Percentiles rank a stretch among this genome's conserved stretches.
Conservation (phyloP, 2,113 vertebrate genomes). For the Reinhardtius hippoglossoides region DNA sequence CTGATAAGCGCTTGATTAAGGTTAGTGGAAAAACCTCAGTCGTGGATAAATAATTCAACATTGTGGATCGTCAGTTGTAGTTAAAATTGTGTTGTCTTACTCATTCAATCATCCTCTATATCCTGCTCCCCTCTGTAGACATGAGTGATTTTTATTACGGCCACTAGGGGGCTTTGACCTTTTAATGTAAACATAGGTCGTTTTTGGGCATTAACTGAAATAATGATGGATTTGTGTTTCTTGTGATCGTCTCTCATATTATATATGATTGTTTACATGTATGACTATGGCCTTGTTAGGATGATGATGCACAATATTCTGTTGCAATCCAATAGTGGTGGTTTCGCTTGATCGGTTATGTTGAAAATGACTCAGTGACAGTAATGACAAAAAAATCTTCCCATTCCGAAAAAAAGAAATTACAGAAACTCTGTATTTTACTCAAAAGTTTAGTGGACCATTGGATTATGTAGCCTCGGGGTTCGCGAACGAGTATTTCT, state of each 20-base stretch:
- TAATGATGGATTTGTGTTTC: no score
- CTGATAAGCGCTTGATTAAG: no score
- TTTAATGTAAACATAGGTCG: no score
- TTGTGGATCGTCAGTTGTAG: no score
- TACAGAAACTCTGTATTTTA: conserved; percentile 24
- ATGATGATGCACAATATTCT: background rate
- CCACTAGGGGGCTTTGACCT: no score
- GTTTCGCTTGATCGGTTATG: background rate
- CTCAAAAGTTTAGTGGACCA: conserved; percentile 30
- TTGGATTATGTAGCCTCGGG: conserved; percentile 48
- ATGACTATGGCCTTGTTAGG: background rate
- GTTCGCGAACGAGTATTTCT: conserved; percentile 36
- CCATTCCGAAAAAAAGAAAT: background rate
- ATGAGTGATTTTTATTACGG: no score
- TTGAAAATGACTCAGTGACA: background rate
- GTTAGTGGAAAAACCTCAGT: no score
- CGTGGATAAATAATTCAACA: background rate
- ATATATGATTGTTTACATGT: background rate
- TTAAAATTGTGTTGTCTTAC: no score
- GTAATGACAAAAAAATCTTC: background rate
- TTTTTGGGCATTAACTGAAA: no score
- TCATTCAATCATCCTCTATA: no score
- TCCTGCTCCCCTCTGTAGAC: no score
- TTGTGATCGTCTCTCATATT: background rate
- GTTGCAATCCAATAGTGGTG: background rate